Base-by-base conservation (phyloP, 2,113 vertebrate genomes). In the Willisornis vidua region DNA sequence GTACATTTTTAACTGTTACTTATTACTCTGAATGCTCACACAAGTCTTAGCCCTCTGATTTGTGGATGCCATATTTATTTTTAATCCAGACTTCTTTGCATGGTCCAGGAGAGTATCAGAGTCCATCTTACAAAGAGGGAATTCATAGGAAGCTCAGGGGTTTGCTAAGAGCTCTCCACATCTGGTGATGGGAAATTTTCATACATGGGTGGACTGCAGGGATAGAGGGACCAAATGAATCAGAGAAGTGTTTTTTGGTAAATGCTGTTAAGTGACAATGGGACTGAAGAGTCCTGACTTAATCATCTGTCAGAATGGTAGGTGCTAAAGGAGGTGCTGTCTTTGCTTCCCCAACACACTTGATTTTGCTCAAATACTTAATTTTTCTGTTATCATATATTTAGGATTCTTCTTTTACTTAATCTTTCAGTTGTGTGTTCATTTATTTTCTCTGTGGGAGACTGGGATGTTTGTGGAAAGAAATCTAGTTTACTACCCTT, bases 371-470 rank as follows among this genome's bases (percentile, higher is more conserved):
- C 59, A 71, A 72, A 41, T 80, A 31, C 19, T 5, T 89, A 33
- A 41, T 39, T 76, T 59, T 35, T 35, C 13, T 85, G 3, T 59
- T 87, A 37, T 9, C 29, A 22, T 35, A 3, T 4, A 33, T 54
- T 68, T 82, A 48, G 62, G 19, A 87, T 12, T 14, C 9, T 37
- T 52, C 13, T 94, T 87, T 86, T 46, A n/a, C 28, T 62, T 74
- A 39, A 7, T 63, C 31, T 78, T 88, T 55, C 22, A 67, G 48
- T 79, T 35, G 92, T 78, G 23, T 14, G 14, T 67, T 63, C 3
- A 26, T 75, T 78, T 91, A 10, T 90, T 96, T 95, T 81, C 26
- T 87, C 46, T 85, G 29, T 77, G 18, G 51, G 73, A 71, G 5
- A 9, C 41, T 76, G 33, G 8, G 48, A 70, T 62, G 26, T 73